Conservation (phyloP, 2,797 vertebrate species). For the Trichosurus vulpecula region DNA sequence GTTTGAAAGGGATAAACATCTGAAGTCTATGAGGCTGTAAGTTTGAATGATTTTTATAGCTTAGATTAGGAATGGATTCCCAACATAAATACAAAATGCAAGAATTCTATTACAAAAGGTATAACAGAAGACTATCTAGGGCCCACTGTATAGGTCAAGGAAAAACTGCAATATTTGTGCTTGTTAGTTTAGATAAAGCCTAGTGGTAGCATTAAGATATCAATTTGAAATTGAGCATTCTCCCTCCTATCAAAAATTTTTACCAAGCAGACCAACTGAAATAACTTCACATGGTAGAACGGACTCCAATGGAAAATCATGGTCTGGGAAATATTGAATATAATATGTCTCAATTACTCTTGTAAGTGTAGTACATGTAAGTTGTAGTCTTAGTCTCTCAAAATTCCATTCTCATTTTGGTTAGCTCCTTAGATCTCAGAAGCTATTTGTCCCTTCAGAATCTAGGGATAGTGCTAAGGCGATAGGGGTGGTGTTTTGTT, state of each 20-base stretch:
- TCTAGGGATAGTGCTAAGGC: background rate
- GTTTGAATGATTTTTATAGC: background rate
- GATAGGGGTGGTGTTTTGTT: no score
- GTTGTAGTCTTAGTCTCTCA: background rate
- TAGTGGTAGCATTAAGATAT: background rate
- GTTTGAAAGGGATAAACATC: background rate
- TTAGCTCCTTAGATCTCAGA: background rate
- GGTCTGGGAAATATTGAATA: background rate
- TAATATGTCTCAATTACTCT: background rate
- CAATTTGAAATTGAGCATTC: background rate
- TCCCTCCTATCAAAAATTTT: background rate
- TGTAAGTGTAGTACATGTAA: background rate
- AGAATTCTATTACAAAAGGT: background rate
- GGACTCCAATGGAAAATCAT: background rate
- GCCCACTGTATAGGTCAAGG: background rate
- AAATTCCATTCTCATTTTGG: background rate
- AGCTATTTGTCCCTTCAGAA: background rate
- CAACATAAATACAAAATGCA: slow-evolving; percentile 32
- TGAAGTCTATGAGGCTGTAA: background rate
- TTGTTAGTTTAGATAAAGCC: background rate
- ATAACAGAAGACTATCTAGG: background rate
- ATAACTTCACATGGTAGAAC: background rate
- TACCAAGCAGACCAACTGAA: background rate
- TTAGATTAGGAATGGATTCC: slow-evolving; percentile 24
- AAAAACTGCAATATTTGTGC: background rate